Conservation (phyloP, 2,888 invertebrate genomes). For the Pammene aurita region DNA sequence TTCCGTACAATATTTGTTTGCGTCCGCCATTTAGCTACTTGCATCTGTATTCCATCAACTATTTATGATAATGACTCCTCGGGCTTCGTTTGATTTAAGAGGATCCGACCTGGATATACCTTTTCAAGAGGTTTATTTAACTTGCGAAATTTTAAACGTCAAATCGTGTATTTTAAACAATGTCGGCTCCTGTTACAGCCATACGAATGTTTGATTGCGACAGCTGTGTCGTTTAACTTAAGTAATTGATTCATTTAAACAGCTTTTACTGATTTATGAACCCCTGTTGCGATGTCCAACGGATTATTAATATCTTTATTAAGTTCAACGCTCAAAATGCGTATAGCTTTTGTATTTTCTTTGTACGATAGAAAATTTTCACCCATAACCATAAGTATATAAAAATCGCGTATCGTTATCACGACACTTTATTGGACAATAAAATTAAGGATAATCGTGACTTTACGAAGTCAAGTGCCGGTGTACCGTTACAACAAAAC, state of each 20-base stretch:
- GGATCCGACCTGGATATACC: constrained; percentile 58
- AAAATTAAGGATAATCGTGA: constrained; percentile 39
- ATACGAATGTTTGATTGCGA: constrained; percentile 38
- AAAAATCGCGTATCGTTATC: constrained; percentile 22
- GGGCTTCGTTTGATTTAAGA: constrained; percentile 63
- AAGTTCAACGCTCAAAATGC: constrained; percentile 6
- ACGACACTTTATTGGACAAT: constrained; percentile 30
- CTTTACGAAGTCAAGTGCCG: constrained; percentile 49
- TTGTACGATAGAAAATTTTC: constrained; percentile 7
- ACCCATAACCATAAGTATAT: background rate
- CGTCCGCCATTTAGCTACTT: constrained; percentile 66
- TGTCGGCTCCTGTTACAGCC: constrained; percentile 29
- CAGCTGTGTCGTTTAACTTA: constrained; percentile 38
- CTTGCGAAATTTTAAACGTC: constrained; percentile 39
- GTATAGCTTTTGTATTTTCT: background rate
- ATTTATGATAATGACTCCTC: constrained; percentile 72
- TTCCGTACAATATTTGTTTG: constrained; percentile 66
- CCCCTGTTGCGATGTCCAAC: constrained; percentile 14
- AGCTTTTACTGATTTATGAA: constrained; percentile 26
- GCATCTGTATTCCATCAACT: constrained; percentile 65
- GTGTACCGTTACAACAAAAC: constrained; percentile 63
- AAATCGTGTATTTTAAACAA: constrained; percentile 40
- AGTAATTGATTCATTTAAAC: constrained; percentile 41
- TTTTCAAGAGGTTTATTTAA: constrained; percentile 30
- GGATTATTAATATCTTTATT: constrained; percentile 35